These are phyloP conservation scores for Orthonyx spaldingii DNA, from an alignment of 2,113 vertebrate species.

Conservation along the genomic window DNA sequence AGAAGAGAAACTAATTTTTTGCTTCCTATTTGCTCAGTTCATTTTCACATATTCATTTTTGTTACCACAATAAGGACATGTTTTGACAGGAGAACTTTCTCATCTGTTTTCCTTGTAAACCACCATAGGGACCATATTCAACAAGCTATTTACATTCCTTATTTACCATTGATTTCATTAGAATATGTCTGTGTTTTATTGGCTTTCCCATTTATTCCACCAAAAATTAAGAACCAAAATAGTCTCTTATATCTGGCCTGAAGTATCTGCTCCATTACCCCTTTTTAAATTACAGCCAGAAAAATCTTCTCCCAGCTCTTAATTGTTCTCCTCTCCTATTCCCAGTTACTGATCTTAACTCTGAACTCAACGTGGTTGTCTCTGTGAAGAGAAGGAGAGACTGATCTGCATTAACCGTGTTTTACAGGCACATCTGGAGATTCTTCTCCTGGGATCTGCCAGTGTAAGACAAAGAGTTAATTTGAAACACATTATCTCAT, in stretches of 20 bases:
- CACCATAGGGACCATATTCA: background rate
- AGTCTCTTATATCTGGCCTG: background rate
- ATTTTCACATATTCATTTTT: background rate
- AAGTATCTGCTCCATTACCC: background rate
- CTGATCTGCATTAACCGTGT: background rate
- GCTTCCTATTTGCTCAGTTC: background rate
- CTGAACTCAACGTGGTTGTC: background rate
- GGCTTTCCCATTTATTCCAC: background rate
- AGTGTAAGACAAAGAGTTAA: background rate
- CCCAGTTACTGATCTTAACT: background rate
- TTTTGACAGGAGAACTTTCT: background rate
- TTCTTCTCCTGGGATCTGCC: background rate
- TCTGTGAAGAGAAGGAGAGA: background rate
- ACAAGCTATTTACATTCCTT: background rate
- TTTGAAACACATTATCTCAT: background rate
- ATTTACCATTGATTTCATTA: background rate
- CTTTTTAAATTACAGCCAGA: background rate
- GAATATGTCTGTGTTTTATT: background rate
- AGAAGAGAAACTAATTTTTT: background rate
- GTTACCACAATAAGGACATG: background rate
- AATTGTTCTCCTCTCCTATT: background rate
- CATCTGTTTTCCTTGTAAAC: background rate
- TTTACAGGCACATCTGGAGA: background rate
- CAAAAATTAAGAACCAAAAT: background rate
- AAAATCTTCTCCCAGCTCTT: background rate